Conservation (phyloP, 35 echinoderm and acorn worm species). For the Lytechinus pictus region DNA sequence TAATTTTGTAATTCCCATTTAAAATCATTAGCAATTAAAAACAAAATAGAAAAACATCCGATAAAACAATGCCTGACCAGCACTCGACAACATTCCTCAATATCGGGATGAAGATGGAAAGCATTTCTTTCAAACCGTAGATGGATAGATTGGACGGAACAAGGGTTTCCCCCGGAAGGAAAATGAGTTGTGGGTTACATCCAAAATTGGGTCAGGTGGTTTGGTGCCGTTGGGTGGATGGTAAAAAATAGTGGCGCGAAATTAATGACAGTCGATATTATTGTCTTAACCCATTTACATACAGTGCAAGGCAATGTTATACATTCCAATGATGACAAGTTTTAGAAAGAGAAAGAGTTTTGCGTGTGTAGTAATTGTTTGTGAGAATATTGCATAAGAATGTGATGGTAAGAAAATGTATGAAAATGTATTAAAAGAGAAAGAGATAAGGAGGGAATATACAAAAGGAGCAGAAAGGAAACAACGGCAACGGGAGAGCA, state of each 20-base stretch:
- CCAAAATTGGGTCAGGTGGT: constrained; percentile 36
- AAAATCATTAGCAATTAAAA: no score
- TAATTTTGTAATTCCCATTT: no score
- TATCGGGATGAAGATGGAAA: not conserved
- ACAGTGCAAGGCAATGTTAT: not conserved
- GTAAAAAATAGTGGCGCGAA: constrained; percentile 10
- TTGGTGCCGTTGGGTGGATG: not conserved
- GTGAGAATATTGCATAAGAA: no score
- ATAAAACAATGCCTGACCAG: no score
- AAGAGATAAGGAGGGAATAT: not conserved
- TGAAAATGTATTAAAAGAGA: no score
- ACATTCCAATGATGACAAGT: no score
- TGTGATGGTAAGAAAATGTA: no score
- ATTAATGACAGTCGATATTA: not conserved
- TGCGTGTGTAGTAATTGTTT: no score
- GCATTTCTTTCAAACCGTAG: not conserved
- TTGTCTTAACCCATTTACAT: constrained; percentile 27
- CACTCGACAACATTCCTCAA: not conserved
- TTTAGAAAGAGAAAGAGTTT: no score
- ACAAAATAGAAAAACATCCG: no score
- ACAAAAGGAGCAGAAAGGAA: not conserved
- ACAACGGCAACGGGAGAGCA: not conserved
- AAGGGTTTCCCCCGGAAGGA: constrained; percentile 24
- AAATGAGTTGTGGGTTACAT: constrained; percentile 15
- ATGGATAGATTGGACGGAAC: not conserved